Evolutionary conservation across 2,113 vertebrate genomes (phyloP).

Genomic region (Pterophyllum scalare): DNA sequence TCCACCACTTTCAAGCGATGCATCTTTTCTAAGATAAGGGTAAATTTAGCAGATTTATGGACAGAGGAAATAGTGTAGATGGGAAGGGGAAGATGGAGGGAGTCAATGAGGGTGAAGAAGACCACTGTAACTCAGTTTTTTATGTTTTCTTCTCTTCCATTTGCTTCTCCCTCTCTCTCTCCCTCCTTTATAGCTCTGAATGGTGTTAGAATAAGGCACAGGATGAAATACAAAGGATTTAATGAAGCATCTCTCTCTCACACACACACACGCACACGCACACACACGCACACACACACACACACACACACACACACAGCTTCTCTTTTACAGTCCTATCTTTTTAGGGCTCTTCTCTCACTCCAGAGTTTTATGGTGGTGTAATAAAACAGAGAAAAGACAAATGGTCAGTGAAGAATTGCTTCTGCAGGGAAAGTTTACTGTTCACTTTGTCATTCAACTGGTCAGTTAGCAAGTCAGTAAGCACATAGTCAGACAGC

Average conservation of each 20-base stretch:
- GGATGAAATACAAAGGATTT: slow-evolving; percentile 77
- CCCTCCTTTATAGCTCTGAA: slow-evolving; percentile 58
- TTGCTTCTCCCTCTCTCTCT: slow-evolving; percentile 33
- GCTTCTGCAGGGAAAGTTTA: slow-evolving; percentile 45
- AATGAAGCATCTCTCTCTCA: slow-evolving; percentile 71
- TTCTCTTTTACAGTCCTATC: slow-evolving; percentile 66
- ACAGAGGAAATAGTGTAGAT: slow-evolving; percentile 18
- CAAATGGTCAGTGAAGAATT: slow-evolving; percentile 79
- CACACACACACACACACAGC: slow-evolving; percentile 16
- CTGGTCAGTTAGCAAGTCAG: slow-evolving; percentile 52
- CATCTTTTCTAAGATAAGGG: slow-evolving; percentile 23
- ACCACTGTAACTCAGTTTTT: slow-evolving; percentile 59
- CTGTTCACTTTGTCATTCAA: slow-evolving; percentile 53
- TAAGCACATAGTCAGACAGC: slow-evolving; percentile 28
- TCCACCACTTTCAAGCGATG: not conserved
- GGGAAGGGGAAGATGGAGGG: not conserved
- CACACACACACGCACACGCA: not conserved
- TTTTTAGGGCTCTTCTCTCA: slow-evolving; percentile 72
- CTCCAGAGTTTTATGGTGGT: slow-evolving; percentile 70
- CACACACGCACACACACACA: slow-evolving; percentile 10
- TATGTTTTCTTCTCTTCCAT: slow-evolving; percentile 58
- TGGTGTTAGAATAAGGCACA: slow-evolving; percentile 55
- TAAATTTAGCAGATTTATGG: slow-evolving; percentile 60
- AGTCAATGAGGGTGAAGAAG: slow-evolving; percentile 55
- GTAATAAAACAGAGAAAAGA: slow-evolving; percentile 79